phyloP scores from a whole-genome alignment of 2,113 vertebrate species.

The Naja naja region DNA sequence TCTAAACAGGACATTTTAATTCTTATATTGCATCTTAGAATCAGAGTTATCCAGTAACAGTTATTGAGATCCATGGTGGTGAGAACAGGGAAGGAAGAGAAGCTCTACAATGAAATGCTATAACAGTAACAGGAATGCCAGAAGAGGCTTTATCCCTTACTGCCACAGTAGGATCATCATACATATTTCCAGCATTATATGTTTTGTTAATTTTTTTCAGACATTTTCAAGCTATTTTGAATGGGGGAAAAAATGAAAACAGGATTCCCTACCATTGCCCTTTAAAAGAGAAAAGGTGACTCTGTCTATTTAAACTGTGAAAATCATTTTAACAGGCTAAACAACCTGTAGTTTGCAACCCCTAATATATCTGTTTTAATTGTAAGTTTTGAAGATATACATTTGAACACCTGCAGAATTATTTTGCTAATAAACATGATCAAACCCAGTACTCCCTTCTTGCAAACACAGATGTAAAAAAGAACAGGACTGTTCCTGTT shows the following conservation, averaged over 20 bases:
- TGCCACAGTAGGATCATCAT: background rate
- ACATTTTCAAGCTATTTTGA: background rate
- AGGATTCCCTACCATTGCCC: background rate
- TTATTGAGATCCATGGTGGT: background rate
- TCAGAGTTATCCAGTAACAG: background rate
- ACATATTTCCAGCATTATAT: background rate
- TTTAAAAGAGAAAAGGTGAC: background rate
- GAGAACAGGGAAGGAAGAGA: background rate
- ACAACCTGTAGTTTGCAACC: background rate
- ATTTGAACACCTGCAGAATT: background rate
- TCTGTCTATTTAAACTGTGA: background rate
- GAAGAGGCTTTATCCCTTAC: background rate
- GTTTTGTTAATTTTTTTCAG: background rate
- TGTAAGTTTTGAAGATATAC: background rate
- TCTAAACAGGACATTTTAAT: background rate
- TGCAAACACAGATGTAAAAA: background rate
- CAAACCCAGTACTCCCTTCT: background rate
- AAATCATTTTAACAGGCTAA: background rate
- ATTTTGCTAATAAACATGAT: background rate
- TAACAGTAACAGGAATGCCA: background rate
- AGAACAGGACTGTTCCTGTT: background rate
- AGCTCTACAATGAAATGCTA: background rate
- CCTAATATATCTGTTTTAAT: background rate
- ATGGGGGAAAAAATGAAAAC: background rate
- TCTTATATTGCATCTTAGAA: background rate